Base-by-base conservation (phyloP, 2,888 invertebrate genomes). In the Leptopterna dolabrata region DNA sequence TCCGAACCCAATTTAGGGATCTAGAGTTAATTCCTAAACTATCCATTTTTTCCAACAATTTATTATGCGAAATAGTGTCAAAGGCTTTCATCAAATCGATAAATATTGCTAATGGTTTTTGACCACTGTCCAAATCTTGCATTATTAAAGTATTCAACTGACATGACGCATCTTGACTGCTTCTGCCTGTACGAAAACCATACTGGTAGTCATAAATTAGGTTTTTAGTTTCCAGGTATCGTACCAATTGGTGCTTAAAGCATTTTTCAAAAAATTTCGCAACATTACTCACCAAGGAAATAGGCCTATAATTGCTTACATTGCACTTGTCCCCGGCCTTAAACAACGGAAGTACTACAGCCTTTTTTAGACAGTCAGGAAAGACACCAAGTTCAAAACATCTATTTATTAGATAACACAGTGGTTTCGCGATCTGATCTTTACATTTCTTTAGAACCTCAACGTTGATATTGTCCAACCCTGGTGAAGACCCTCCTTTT, bases 271-370 rank as follows among this genome's bases (percentile, higher is more conserved):
- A 13, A 6, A 70, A 43, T 41, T 71, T 83, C 14, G 83, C 83
- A 19, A 83, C 9, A n/a, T 43, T 70, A 27, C 51, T 83, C 1
- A 63, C 63, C 71, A 83, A 43, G 11, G 71, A 43, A 36, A 81
- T 83, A 19, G 83, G 83, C 45, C 83, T 27, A 41, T 83, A 83
- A 43, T 83, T 83, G 14, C n/a, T 29, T 14, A 14, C n/a, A 81
- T 29, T 29, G 27, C n/a, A n/a, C n/a, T 27, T 55, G 27, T 81
- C 81, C 63, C 51, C 81, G 16, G 14, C n/a, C n/a, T n/a, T n/a
- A 29, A 13, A 78, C 27, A 78, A 41, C 0, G 78, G 45, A 4
- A 78, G 29, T 27, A n/a, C n/a, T n/a, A n/a, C n/a, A n/a, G n/a
- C n/a, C n/a, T 24, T 27, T 45, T 78, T 78, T 19, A 76, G 36